These are phyloP conservation scores for Tenthredo amoena DNA, from an alignment of 2,888 invertebrate genomes.

Conservation along the genomic window DNA sequence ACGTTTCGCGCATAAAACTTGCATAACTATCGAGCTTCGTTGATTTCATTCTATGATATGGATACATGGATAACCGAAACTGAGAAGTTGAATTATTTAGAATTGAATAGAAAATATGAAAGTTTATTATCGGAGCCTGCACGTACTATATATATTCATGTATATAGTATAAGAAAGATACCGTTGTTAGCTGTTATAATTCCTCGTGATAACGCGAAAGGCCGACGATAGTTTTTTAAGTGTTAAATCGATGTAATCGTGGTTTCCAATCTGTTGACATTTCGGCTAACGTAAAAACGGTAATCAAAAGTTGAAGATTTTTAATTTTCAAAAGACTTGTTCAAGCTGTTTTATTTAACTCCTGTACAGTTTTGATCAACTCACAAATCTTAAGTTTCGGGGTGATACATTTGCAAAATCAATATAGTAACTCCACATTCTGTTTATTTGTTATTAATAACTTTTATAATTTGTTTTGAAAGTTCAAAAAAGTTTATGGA, in stretches of 20 bases:
- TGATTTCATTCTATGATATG: not conserved
- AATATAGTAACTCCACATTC: not conserved
- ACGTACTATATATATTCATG: not conserved
- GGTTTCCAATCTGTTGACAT: conserved; percentile 40
- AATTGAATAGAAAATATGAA: not conserved
- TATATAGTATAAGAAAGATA: not conserved
- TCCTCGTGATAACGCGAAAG: conserved; percentile 15
- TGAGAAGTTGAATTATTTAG: not conserved
- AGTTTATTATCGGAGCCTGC: not conserved
- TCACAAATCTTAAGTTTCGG: not conserved
- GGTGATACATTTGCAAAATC: not conserved
- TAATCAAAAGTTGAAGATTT: conserved; percentile 11
- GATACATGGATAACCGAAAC: not conserved
- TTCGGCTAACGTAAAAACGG: not conserved
- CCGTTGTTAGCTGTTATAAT: conserved; percentile 7
- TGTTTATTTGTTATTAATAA: not conserved
- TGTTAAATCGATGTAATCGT: conserved; percentile 47
- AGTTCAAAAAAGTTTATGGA: not conserved
- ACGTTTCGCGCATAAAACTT: conserved; percentile 33
- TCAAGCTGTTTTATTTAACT: not conserved
- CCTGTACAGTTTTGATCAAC: not conserved
- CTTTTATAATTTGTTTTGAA: not conserved
- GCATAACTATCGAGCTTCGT: not conserved
- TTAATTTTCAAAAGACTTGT: not conserved
- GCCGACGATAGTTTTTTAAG: conserved; percentile 14